These are phyloP conservation scores for Campylomormyrus numenius DNA, from an alignment of 2,113 vertebrate species.

Conservation along the genomic window DNA sequence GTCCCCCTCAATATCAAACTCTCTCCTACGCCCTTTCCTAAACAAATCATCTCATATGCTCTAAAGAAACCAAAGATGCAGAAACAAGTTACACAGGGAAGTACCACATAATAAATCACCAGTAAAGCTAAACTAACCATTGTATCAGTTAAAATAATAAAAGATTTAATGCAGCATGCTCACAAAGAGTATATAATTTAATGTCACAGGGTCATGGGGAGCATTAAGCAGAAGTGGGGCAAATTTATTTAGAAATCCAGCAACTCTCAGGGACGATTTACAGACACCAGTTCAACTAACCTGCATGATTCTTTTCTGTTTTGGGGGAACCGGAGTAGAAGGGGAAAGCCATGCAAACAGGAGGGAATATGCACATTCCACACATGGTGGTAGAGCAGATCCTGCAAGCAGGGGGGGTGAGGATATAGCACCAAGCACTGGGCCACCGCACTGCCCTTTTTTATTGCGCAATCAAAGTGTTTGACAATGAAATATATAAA, in stretches of 20 bases:
- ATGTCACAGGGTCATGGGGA: not conserved
- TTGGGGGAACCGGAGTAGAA: not conserved
- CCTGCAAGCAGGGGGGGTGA: not conserved
- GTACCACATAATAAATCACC: not conserved
- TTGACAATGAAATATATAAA: not conserved
- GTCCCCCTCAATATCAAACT: not conserved
- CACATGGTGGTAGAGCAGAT: not conserved
- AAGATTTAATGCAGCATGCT: not conserved
- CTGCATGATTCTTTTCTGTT: not conserved
- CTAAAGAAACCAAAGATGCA: not conserved
- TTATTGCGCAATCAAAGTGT: no score
- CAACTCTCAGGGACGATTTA: not conserved
- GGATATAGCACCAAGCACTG: not conserved
- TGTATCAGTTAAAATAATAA: not conserved
- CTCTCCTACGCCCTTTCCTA: not conserved
- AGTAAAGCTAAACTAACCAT: not conserved
- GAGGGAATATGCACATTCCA: not conserved
- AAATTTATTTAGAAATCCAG: not conserved
- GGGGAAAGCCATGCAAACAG: not conserved
- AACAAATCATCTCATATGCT: not conserved
- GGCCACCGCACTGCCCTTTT: not conserved
- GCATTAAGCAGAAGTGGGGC: not conserved
- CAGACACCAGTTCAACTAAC: not conserved
- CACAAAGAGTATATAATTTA: not conserved
- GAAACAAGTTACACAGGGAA: not conserved